phyloP scores from a whole-genome alignment of 2,113 vertebrate genomes.

The Malurus elegans region DNA sequence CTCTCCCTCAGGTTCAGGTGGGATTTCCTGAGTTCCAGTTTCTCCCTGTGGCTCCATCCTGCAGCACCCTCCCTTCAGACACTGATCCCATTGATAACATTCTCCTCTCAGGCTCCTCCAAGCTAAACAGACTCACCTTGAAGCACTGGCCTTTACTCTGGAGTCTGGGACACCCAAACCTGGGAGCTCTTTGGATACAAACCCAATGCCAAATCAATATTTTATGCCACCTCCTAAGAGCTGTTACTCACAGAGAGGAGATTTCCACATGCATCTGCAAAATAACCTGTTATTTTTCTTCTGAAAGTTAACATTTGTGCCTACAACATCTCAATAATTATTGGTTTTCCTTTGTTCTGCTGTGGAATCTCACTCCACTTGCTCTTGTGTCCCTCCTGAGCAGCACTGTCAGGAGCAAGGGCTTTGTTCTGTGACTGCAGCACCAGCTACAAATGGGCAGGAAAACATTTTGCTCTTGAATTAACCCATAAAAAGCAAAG shows the following conservation, averaged over 20 bases:
- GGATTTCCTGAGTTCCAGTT: neutral
- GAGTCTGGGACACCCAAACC: neutral
- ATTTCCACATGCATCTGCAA: neutral
- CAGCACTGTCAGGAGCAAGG: neutral
- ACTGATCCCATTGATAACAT: neutral
- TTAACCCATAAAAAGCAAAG: neutral
- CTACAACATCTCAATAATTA: neutral
- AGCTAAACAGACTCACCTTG: neutral
- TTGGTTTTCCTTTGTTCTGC: fast-evolving
- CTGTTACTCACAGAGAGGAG: neutral
- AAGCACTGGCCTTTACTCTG: neutral
- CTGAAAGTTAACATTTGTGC: neutral
- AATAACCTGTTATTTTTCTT: neutral
- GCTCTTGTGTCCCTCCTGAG: neutral
- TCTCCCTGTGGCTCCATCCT: neutral
- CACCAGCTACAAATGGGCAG: neutral
- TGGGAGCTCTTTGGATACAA: neutral
- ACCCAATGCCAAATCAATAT: neutral
- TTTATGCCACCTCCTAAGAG: neutral
- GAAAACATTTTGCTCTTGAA: neutral
- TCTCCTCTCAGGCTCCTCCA: neutral
- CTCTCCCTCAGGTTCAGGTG: too few species aligned
- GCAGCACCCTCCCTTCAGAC: neutral
- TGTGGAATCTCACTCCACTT: neutral
- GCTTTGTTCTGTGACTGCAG: neutral